phyloP scores from a whole-genome alignment of 2,113 vertebrate genomes.

The Mesitornis unicolor region DNA sequence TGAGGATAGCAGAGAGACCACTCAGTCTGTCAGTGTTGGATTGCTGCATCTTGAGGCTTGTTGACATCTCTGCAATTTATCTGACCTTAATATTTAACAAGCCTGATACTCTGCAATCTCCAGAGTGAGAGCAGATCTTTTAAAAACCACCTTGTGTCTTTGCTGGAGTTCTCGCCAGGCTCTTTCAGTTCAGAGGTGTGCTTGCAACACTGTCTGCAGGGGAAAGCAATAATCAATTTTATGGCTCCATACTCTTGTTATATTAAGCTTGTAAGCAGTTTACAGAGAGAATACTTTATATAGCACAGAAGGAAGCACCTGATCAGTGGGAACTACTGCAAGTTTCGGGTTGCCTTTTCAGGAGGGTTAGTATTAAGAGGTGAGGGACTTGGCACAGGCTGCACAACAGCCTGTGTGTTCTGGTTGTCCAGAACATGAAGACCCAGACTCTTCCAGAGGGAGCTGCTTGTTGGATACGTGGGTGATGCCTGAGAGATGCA shows the following conservation, averaged over 20 bases:
- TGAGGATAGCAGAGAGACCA: neutral
- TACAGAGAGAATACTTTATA: neutral
- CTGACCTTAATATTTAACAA: conserved; percentile 26
- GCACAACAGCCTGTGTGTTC: rapidly evolving
- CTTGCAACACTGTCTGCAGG: neutral
- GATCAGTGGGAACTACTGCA: neutral
- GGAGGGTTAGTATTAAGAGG: neutral
- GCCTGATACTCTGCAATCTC: neutral
- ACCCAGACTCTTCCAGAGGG: neutral
- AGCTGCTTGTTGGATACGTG: rapidly evolving
- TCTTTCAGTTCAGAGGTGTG: neutral
- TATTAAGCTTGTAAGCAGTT: neutral
- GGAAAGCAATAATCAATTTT: neutral
- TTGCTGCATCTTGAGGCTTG: neutral
- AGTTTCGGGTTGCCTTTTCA: neutral
- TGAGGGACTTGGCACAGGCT: neutral
- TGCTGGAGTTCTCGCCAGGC: neutral
- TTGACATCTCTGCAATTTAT: neutral
- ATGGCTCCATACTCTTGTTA: neutral
- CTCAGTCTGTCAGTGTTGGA: neutral
- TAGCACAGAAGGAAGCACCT: neutral
- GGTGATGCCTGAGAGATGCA: neutral
- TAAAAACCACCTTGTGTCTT: neutral
- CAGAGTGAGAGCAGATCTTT: neutral
- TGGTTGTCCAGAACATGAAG: too few relatives aligned